A percentile compares a stretch with the other conserved stretches of the same genome.
Conservation (phyloP, 2,113 vertebrate genomes). For the Trinectes maculatus region DNA sequence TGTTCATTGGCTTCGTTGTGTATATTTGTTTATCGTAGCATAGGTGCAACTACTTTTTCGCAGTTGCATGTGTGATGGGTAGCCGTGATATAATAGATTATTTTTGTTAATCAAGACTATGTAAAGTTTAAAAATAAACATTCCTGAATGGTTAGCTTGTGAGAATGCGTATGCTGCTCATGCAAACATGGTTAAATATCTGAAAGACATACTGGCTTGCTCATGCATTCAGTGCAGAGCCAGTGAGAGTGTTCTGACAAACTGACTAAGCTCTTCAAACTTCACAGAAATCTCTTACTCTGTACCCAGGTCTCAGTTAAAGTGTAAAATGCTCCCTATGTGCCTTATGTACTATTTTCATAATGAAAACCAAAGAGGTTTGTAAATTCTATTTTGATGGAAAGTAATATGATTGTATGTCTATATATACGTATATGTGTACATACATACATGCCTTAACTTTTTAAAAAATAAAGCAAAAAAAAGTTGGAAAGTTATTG, state of each 20-base stretch:
- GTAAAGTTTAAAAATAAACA: constrained; percentile 40
- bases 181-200: constrained; percentile 36
- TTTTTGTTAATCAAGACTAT: constrained; percentile 54
- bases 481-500: too few species aligned
- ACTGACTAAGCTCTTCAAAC: constrained; percentile 25
- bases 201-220: background rate
- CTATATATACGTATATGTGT: background rate
- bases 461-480: constrained; percentile 47
- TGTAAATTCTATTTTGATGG: constrained; percentile 66
- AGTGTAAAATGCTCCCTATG: constrained; percentile 53
- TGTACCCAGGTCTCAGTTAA: constrained; percentile 7
- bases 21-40: constrained; percentile 35
- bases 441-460: constrained; percentile 56
- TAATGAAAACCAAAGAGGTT: constrained; percentile 72
- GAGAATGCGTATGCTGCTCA: constrained; percentile 43
- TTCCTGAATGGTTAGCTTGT: constrained; percentile 31
- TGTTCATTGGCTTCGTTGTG: background rate
- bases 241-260: constrained; percentile 39
- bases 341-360: constrained; percentile 73
- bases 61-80: constrained; percentile 16
- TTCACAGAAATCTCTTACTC: constrained; percentile 29
- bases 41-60: constrained; percentile 13
- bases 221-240: constrained; percentile 28
- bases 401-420: constrained; percentile 63
- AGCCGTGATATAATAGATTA: constrained; percentile 35